Base-by-base conservation (phyloP, 2,797 vertebrate genomes). In the Aselliscus stoliczkanus region DNA sequence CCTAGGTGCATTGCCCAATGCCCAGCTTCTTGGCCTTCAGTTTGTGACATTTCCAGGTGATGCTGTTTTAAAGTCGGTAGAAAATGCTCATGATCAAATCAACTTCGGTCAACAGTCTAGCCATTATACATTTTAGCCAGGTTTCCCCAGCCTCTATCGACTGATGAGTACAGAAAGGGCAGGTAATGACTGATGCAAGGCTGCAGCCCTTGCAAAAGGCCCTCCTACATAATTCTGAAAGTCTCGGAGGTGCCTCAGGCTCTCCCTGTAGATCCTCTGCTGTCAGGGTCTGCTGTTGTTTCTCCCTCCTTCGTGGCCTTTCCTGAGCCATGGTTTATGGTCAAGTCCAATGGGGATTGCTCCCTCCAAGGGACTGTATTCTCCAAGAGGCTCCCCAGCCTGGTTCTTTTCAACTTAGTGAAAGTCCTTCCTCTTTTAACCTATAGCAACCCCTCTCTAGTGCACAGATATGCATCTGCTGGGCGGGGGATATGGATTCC, bases 241-340 rank as follows among this genome's bases (percentile, higher is more conserved):
- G 8, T 90, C 31, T 27, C 42, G 12, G n/a, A 62, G 27, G 1
- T 42, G 21, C n/a, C 39, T 34, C 39, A 17, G 7, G 5, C 50
- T 31, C 50, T 52, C 39, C 27, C 7, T 0, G 7, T 14, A 15
- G 2, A 6, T 34, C 12, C 2, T 42, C 12, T n/a, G 25, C 42
- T 37, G 4, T 37, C 75, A 70, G 31, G 42, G 23, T 6, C 23
- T 42, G 65, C 39, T 9, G 6, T 34, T 69, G 34, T 14, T 15
- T 6, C 12, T 4, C 10, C 2, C 60, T 1, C 25, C 42, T 17
- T 0, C 0, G 2, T 0, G 44, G 60, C n/a, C 70, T 29, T 25
- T 76, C 29, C 31, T 6, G 7, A 21, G 11, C 17, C 47, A 44
- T 27, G 44, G 42, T 31, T 77, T 31, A 67, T 8, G 6, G 60